Percentiles rank a stretch among this genome's conserved stretches.
Evolutionary conservation across 2,797 vertebrate species (phyloP).

Genomic region (Urocyon cinereoargenteus): DNA sequence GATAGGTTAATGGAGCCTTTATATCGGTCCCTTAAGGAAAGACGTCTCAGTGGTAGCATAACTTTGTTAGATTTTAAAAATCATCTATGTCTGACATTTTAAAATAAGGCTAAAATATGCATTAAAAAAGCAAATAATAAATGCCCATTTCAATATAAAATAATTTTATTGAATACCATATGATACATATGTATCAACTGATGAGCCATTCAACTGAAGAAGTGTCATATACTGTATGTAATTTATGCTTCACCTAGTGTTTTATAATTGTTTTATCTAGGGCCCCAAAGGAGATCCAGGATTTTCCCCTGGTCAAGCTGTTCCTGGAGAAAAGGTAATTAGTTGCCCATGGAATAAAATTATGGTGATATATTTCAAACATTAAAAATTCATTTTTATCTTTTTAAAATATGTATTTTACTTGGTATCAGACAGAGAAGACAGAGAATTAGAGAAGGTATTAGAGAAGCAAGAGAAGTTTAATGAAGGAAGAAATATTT

Average conservation of each 20-base stretch:
- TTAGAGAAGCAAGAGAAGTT: slow-evolving; percentile 1
- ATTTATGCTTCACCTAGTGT: slow-evolving; percentile 20
- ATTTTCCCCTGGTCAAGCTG: slow-evolving; percentile 93
- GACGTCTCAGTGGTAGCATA: slow-evolving; percentile 1
- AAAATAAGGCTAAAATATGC: slow-evolving; percentile 1
- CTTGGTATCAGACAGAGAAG: not conserved
- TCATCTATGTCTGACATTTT: slow-evolving; percentile 22
- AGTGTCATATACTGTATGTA: not conserved
- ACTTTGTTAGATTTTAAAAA: slow-evolving; percentile 11
- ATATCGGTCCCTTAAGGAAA: not conserved
- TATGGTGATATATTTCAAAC: not conserved
- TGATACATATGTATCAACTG: not conserved
- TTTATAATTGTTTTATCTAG: slow-evolving; percentile 86
- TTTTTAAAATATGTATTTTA: slow-evolving; percentile 1
- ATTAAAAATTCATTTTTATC: slow-evolving; percentile 17
- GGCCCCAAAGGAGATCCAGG: slow-evolving; percentile 97
- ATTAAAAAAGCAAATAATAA: not conserved
- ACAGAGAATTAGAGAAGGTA: not conserved
- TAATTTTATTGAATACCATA: not conserved
- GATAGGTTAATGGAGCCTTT: not conserved
- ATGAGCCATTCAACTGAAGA: not conserved
- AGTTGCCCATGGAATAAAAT: slow-evolving; percentile 51
- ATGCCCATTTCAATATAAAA: slow-evolving; percentile 15
- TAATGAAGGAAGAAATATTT: slow-evolving; percentile 45
- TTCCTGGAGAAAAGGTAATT: slow-evolving; percentile 93